Conservation (phyloP, 2,113 vertebrate genomes). For the Monopterus albus region DNA sequence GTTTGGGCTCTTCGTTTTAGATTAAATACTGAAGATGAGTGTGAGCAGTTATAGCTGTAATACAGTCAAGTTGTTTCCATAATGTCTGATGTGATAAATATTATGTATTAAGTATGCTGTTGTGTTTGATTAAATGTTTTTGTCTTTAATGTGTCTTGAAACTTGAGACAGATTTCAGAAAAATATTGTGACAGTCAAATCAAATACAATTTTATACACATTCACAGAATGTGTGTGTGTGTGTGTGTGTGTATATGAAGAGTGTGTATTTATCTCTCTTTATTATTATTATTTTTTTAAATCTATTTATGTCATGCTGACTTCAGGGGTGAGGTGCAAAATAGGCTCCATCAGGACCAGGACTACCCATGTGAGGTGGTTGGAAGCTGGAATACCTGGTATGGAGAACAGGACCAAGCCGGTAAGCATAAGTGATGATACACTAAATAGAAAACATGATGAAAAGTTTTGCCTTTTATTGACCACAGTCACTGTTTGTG, state of each 20-base stretch:
- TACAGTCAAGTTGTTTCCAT: too few species aligned
- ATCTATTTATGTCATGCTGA: slow-evolving; percentile 1
- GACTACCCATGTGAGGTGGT: slow-evolving; percentile 93
- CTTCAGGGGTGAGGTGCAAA: slow-evolving; percentile 88
- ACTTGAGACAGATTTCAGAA: too few species aligned
- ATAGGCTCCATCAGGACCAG: slow-evolving; percentile 86
- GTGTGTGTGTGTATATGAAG: not conserved
- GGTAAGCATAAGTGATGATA: slow-evolving; percentile 79
- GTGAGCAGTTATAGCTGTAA: too few species aligned
- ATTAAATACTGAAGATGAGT: too few species aligned
- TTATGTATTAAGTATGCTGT: too few species aligned
- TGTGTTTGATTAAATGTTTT: too few species aligned
- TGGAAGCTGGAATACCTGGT: slow-evolving; percentile 98
- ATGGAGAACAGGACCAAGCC: slow-evolving; percentile 96
- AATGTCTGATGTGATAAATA: too few species aligned
- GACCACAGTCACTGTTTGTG: not conserved
- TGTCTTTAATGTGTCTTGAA: too few species aligned
- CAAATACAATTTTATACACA: not conserved
- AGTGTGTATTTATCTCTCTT: too few species aligned
- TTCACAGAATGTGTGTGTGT: not conserved
- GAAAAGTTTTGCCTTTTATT: not conserved
- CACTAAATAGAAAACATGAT: not conserved
- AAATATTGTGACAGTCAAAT: too few species aligned
- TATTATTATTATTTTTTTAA: too few species aligned
- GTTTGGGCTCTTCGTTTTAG: too few species aligned